Conservation (phyloP, 2,888 invertebrate genomes). For the Drosophila prostipennis region DNA sequence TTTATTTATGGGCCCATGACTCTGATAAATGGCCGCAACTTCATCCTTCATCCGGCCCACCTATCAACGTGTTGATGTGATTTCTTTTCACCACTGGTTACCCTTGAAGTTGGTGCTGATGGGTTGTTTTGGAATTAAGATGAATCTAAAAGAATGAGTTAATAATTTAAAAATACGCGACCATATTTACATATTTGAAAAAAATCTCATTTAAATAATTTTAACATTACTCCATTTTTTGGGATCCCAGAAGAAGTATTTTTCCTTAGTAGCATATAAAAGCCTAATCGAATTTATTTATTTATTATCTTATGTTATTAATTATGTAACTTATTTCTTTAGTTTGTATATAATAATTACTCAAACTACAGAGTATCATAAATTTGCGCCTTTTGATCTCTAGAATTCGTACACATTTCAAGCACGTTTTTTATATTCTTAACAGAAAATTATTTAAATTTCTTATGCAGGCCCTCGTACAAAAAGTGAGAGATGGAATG, state of each 20-base stretch:
- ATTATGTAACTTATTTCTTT: no score
- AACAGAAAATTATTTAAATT: conserved; percentile 46
- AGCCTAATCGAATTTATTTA: no score
- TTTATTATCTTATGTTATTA: no score
- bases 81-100: conserved; percentile 46
- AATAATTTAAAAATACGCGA: no score
- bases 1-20: conserved; percentile 71
- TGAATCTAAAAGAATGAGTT: background rate
- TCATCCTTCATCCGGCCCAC: conserved; percentile 37
- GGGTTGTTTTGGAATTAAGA: background rate
- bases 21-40: conserved; percentile 68
- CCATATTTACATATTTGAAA: no score
- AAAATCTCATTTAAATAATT: no score
- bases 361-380: background rate
- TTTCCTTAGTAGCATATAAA: no score
- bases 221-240: no score
- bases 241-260: no score
- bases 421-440: conserved; percentile 7
- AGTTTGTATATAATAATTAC: rapidly evolving
- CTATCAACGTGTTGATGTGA: conserved; percentile 77
- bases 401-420: background rate
- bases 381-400: background rate
- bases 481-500: conserved; percentile 34
- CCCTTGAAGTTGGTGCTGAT: conserved; percentile 4
- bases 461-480: conserved; percentile 46